A percentile compares a stretch with the other conserved stretches of the same genome.
These are phyloP conservation scores for Drosophila fulvimacula DNA, from an alignment of 2,888 invertebrate genomes.

Conservation along the genomic window DNA sequence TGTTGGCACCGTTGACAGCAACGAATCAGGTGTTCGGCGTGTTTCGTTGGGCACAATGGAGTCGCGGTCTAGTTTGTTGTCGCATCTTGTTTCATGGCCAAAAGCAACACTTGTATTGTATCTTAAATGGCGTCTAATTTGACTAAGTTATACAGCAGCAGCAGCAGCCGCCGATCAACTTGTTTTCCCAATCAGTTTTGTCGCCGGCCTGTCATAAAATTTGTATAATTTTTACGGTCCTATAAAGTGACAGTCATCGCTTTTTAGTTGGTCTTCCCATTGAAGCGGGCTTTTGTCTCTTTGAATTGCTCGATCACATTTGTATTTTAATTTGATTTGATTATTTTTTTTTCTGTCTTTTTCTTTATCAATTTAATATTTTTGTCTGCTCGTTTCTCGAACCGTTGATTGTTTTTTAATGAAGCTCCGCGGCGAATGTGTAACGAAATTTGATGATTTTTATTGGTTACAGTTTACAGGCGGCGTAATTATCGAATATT, in stretches of 20 bases:
- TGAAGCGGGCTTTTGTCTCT: slow-evolving; percentile 51
- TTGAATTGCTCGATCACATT: slow-evolving; percentile 74
- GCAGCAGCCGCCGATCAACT: slow-evolving; percentile 64
- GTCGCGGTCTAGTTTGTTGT: slow-evolving; percentile 41
- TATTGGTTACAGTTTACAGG: slow-evolving; percentile 68
- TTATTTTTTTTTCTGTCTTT: not conserved
- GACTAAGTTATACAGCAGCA: slow-evolving; percentile 64
- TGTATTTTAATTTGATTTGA: slow-evolving; percentile 57
- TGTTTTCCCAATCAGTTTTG: slow-evolving; percentile 77
- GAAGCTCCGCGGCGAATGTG: slow-evolving; percentile 67
- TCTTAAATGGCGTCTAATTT: slow-evolving; percentile 71
- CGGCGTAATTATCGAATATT: slow-evolving; percentile 61
- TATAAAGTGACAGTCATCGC: slow-evolving; percentile 70
- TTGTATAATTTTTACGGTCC: slow-evolving; percentile 77
- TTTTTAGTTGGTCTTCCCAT: slow-evolving; percentile 64
- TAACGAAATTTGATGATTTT: slow-evolving; percentile 75
- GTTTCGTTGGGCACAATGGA: slow-evolving; percentile 51
- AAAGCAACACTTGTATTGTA: slow-evolving; percentile 39
- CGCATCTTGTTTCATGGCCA: slow-evolving; percentile 41
- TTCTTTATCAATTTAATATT: slow-evolving; percentile 16
- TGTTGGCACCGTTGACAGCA: slow-evolving; percentile 37
- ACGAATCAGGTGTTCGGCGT: slow-evolving; percentile 75
- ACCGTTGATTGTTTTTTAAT: slow-evolving; percentile 72
- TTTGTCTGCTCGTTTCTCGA: slow-evolving; percentile 13
- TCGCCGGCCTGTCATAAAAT: slow-evolving; percentile 72